Conservation (phyloP, 2,888 invertebrate species). For the Anthophora plumipes region DNA sequence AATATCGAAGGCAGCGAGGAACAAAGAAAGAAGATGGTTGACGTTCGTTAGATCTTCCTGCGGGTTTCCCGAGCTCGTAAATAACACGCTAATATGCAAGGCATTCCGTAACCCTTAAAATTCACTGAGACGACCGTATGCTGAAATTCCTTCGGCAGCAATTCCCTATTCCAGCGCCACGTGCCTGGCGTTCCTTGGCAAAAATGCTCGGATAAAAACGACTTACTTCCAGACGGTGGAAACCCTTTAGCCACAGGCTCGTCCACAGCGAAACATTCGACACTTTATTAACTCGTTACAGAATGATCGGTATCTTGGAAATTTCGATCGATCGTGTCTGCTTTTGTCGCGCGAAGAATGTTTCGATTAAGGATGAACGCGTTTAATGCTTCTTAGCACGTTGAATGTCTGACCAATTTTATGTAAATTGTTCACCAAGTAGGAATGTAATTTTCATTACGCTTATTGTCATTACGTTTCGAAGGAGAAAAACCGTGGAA, state of each 20-base stretch:
- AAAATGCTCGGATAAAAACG: conserved; percentile 30
- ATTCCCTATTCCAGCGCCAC: conserved; percentile 39
- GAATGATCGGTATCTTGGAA: neutral
- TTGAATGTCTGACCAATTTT: too few species aligned
- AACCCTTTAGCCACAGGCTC: neutral
- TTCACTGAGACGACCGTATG: conserved; percentile 24
- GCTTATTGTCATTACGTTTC: too few species aligned
- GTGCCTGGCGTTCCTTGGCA: conserved; percentile 29
- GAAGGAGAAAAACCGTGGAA: too few species aligned
- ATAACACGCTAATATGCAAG: conserved; percentile 18
- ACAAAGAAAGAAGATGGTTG: neutral
- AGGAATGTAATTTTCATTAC: too few species aligned
- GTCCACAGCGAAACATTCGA: neutral
- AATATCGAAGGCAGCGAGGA: neutral
- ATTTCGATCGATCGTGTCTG: neutral
- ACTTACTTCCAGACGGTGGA: conserved; percentile 12
- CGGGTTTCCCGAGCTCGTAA: neutral
- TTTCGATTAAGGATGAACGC: neutral
- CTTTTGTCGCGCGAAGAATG: neutral
- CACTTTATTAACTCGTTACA: conserved; percentile 9
- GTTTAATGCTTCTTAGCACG: neutral
- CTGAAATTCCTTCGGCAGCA: conserved; percentile 29
- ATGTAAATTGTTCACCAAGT: too few species aligned
- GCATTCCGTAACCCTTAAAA: conserved; percentile 28
- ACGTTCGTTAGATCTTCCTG: neutral